Conservation (phyloP, 1,140 invertebrate genomes). For the Apis dorsata region DNA sequence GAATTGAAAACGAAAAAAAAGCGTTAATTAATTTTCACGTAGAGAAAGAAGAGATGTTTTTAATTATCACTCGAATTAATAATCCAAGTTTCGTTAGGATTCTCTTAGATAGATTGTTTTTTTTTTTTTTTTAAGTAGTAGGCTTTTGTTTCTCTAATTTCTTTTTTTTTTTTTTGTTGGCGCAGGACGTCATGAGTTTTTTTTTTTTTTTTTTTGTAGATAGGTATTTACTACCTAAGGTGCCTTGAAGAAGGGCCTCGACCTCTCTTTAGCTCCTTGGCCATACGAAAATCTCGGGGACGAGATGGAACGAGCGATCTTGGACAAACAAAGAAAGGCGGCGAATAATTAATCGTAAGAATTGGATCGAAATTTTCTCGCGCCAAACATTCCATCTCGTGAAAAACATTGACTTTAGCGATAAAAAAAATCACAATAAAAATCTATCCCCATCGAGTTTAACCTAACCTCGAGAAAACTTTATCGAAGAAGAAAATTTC, state of each 20-base stretch:
- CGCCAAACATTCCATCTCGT: no score
- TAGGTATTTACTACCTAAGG: constrained; percentile 66
- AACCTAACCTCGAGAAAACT: no score
- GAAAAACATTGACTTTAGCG: not conserved
- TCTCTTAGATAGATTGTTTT: constrained; percentile 62
- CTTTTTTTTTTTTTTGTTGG: constrained; percentile 63
- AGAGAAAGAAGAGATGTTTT: constrained; percentile 20
- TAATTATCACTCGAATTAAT: constrained; percentile 57
- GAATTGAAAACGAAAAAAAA: constrained; percentile 47
- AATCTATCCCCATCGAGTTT: no score
- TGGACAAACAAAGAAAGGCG: not conserved
- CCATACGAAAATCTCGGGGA: constrained; percentile 24
- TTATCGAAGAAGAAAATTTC: no score
- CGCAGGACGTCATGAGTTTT: constrained; percentile 77
- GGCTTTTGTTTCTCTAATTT: constrained; percentile 68
- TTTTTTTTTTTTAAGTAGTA: constrained; percentile 65
- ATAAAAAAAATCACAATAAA: not conserved
- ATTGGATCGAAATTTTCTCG: no score
- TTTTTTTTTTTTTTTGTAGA: constrained; percentile 49
- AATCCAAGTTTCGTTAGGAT: constrained; percentile 62
- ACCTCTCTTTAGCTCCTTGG: constrained; percentile 55
- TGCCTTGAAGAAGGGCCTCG: constrained; percentile 66
- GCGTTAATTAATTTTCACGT: constrained; percentile 49
- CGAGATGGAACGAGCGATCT: not conserved
- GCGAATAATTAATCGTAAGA: not conserved